Percentiles rank a stretch among this genome's conserved stretches.
Conservation (phyloP, 92 coral and sea anemone species). For the Zoanthus solanderi region DNA sequence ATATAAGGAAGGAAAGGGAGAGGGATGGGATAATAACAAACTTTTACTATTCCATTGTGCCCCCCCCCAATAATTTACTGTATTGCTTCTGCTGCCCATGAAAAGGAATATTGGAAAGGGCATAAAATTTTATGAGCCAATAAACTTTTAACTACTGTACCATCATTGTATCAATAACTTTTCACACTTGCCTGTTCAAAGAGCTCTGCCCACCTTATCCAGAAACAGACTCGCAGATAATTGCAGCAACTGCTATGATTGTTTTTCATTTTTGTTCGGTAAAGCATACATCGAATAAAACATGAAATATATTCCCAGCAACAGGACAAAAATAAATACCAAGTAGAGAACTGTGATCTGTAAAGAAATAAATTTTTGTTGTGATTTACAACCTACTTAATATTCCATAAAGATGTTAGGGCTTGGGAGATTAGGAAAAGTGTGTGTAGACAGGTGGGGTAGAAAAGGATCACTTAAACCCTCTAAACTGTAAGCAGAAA, state of each 20-base stretch:
- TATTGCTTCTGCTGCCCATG: no score
- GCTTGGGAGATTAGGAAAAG: no score
- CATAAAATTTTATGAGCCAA: background rate
- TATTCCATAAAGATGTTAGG: no score
- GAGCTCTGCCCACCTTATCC: background rate
- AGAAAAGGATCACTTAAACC: no score
- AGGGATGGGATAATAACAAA: no score
- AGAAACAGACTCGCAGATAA: background rate
- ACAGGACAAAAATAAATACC: constrained; percentile 29
- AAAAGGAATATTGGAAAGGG: no score
- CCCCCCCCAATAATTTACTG: no score
- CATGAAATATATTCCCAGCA: constrained; percentile 47
- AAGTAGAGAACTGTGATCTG: constrained; percentile 41
- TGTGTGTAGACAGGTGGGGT: no score
- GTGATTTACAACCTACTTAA: background rate
- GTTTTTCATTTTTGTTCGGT: constrained; percentile 4
- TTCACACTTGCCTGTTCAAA: background rate
- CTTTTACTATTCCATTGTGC: no score
- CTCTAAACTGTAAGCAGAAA: no score
- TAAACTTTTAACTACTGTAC: background rate
- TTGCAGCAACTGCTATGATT: background rate
- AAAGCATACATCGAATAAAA: constrained; percentile 42
- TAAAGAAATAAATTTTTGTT: background rate
- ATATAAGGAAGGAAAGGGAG: no score
- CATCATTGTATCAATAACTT: background rate